Evolutionary conservation across 1,140 invertebrate genomes (phyloP).

Genomic region (Heliconius congener): DNA sequence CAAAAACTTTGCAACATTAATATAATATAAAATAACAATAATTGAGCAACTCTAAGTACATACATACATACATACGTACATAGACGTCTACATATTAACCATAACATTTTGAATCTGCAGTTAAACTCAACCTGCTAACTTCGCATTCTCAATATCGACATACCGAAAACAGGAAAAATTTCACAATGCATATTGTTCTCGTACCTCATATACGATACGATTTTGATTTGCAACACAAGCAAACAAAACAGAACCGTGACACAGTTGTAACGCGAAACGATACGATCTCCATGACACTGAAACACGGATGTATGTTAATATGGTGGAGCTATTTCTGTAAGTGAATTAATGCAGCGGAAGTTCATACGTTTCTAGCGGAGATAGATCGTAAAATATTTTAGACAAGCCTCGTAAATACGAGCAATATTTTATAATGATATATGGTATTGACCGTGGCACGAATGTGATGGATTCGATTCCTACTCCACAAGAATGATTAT

Average conservation of each 20-base stretch:
- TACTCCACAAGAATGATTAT: too few relatives aligned
- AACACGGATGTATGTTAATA: conserved; percentile 37
- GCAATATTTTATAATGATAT: too few relatives aligned
- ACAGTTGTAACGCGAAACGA: conserved; percentile 35
- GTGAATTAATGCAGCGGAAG: conserved; percentile 13
- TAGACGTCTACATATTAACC: background rate
- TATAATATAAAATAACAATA: too few relatives aligned
- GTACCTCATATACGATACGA: background rate
- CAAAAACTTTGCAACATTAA: too few relatives aligned
- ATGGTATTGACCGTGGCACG: too few relatives aligned
- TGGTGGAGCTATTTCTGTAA: conserved; percentile 27
- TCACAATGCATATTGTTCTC: conserved; percentile 19
- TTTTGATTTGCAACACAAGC: conserved; percentile 26
- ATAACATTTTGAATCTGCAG: background rate
- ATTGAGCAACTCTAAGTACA: too few relatives aligned
- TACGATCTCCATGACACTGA: conserved; percentile 35
- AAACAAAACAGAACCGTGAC: conserved; percentile 35
- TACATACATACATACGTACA: background rate
- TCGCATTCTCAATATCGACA: conserved; percentile 3
- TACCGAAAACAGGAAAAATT: background rate
- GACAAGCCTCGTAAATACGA: background rate
- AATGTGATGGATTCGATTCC: too few relatives aligned
- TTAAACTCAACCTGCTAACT: background rate
- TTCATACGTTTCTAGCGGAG: conserved; percentile 1
- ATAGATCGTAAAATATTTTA: background rate